Base-by-base conservation (phyloP, 2,797 vertebrate genomes). In the Allobates femoralis region DNA sequence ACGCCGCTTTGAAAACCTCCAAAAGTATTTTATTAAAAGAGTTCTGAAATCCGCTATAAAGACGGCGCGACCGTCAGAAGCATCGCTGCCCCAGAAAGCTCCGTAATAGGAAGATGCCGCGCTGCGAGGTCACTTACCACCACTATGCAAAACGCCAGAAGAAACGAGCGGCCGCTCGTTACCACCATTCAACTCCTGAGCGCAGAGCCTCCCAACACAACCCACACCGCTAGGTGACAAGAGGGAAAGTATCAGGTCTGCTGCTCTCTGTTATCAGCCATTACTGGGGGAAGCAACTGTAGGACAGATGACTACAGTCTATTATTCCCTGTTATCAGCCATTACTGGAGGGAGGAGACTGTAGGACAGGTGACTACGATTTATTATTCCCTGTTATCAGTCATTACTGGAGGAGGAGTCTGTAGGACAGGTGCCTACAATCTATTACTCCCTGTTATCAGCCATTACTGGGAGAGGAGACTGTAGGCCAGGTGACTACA, bases 21-120 rank as follows among this genome's bases (percentile, higher is more conserved):
- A 90, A 93, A 93, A 93, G 90, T 91, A 89, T 92, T 93, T 88
- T 94, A 93, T 93, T 93, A 92, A 93, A 94, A 92, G 91, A 92
- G 91, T 89, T 91, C 60, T 89, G 89, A 91, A 74, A 94, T 92
- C 91, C 92, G 92, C 92, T 92, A 91, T 92, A 94, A 92, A 90
- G 92, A 90, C 90, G 91, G 91, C 87, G 88, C 90, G 89, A 92
- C 90, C 89, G 89, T 88, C 88, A 89, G 83, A 82, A 89, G 90
- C 91, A 91, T 56, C 91, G 87, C 88, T 0, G 82, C 77, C 82
- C 86, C 77, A 87, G 76, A 87, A 82, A 86, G 64, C 16, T 21
- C 53, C 18, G n/a, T 37, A 76, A 77, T 83, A 60, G 50, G 76
- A 60, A 78, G 37, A 74, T 21, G 50, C 71, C 66, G 34, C 76